Evolutionary conservation across 2,113 vertebrate genomes (phyloP), one percentile per base, ranked within the genome.

Genomic region (Halcyon senegalensis): DNA sequence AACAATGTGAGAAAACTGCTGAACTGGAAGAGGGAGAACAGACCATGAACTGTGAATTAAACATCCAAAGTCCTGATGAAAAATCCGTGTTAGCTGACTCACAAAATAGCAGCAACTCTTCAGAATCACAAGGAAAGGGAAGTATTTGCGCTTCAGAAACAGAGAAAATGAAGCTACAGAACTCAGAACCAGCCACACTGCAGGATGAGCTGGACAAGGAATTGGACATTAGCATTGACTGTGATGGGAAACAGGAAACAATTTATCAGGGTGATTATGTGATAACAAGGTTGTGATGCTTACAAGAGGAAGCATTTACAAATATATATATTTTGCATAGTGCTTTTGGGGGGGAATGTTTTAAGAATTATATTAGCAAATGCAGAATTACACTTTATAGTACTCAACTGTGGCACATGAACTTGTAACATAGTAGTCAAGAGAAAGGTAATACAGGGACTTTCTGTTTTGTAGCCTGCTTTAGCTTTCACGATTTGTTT

Each of bases 231-330:
- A 90, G 46, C 25, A 56, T 60, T 92, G 97, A 97, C 95, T 97
- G 88, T 27, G 94, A 92, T 15, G 76, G 81, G 51, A 95, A 83
- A 84, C 95, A 96, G 81, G 98, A 98, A 93, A 95, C 97, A 31
- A 70, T 92, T 77, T 33, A 94, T 94, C 97, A 98, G 30, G 98
- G 97, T 46, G 98, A 98, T 78, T 98, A 98, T 23, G 96, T 98
- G 89, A 98, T 97, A 84, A 98, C 98, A 2, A 97, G 98, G 91
- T 96, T 98, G 97, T 98, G 98, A 98, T 89, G 59, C 70, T 66
- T 46, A 83, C 84, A 82, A 23, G 20, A 82, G 72, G 37, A 80
- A 95, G 75, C 10, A 50, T 93, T 89, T 80, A 89, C 62, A 95
- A 63, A 68, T 96, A 97, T 90, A 92, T 84, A 88, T 97, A 97